Conservation (phyloP, 2,888 invertebrate species). For the Agrilus mali region DNA sequence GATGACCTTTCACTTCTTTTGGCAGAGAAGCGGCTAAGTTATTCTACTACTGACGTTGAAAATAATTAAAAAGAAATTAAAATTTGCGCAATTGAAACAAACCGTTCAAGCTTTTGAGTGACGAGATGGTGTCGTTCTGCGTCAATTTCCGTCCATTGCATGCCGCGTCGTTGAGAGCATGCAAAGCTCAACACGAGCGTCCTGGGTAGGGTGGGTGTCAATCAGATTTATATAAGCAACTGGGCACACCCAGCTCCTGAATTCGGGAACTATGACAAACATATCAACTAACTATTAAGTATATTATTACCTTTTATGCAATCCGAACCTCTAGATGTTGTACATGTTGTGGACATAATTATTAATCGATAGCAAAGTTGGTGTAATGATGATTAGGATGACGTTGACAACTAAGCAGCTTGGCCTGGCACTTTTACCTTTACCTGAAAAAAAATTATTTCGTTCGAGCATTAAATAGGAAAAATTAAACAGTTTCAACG, state of each 20-base stretch:
- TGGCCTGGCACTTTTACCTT: too few relatives aligned
- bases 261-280: constrained; percentile 57
- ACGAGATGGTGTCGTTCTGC: constrained; percentile 25
- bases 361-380: too few relatives aligned
- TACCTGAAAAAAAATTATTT: too few relatives aligned
- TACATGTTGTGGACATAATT: too few relatives aligned
- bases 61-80: not conserved
- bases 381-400: too few relatives aligned
- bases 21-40: too few relatives aligned
- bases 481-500: too few relatives aligned
- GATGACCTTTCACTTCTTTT: too few relatives aligned
- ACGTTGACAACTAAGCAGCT: too few relatives aligned
- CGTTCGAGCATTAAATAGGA: too few relatives aligned
- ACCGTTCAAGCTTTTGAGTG: constrained; percentile 6
- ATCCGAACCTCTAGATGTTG: constrained; percentile 32
- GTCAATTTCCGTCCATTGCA: constrained; percentile 37
- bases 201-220: constrained; percentile 35
- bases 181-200: constrained; percentile 31
- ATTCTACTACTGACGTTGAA: too few relatives aligned
- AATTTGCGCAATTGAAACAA: not conserved
- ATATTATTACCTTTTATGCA: constrained; percentile 38
- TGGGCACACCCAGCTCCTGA: constrained; percentile 27
- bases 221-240: constrained; percentile 27
- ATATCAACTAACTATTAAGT: constrained; percentile 55
- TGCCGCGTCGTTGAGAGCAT: constrained; percentile 25